A percentile compares a stretch with the other conserved stretches of the same genome.
phyloP scores from a whole-genome alignment of 1,140 invertebrate species.

The Stenopsyche tienmushanensis region DNA sequence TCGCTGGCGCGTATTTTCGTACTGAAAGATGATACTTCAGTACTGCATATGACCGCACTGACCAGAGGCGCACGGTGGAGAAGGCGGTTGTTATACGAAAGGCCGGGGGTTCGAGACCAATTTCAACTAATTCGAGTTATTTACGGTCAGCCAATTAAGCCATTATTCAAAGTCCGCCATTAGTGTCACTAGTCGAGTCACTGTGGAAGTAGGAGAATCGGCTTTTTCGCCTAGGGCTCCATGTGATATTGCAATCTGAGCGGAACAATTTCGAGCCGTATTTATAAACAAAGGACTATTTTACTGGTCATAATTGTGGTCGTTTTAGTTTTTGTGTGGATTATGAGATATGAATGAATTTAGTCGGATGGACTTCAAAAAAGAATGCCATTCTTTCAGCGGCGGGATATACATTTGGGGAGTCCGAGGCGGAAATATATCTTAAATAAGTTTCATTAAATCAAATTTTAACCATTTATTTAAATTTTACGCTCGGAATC shows the following conservation, averaged over 20 bases:
- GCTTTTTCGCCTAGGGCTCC: neutral
- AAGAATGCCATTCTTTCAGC: no score
- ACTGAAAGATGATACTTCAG: neutral
- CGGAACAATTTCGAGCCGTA: neutral
- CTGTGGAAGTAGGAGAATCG: neutral
- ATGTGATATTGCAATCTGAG: neutral
- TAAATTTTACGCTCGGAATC: no score
- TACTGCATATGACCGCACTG: neutral
- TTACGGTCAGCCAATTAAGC: conserved; percentile 22
- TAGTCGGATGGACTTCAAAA: neutral
- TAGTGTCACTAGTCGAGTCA: conserved; percentile 5
- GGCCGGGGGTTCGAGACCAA: neutral
- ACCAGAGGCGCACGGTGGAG: neutral
- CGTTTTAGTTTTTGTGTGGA: neutral
- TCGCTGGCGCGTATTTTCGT: neutral
- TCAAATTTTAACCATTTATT: no score
- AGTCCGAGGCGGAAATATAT: no score
- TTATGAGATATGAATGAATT: neutral
- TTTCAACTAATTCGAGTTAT: conserved; percentile 25
- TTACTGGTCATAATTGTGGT: neutral
- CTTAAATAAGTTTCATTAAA: no score
- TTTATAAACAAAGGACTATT: neutral
- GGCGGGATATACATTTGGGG: no score
- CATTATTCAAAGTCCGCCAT: conserved; percentile 22
- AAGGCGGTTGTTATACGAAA: neutral